phyloP scores from a whole-genome alignment of 1,140 invertebrate genomes.

The Schlechtendalia chinensis region DNA sequence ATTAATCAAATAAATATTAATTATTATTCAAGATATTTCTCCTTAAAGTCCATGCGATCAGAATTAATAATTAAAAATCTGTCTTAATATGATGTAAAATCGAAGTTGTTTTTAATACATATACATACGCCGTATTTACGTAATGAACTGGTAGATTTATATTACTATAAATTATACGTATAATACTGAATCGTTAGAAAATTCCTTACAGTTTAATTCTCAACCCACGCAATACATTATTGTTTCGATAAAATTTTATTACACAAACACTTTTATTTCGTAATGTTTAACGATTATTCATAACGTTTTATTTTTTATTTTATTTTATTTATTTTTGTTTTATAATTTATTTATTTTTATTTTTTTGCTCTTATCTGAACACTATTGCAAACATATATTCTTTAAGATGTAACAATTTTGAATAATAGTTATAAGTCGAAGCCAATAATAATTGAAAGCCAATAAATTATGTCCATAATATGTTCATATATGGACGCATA shows the following conservation, averaged over 20 bases:
- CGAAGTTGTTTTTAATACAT: no score
- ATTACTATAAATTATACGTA: no score
- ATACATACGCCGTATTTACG: no score
- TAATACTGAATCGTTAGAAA: neutral
- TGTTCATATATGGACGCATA: neutral
- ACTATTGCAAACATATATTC: neutral
- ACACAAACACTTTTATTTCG: neutral
- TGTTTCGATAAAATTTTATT: neutral
- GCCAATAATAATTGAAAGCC: conserved; percentile 5
- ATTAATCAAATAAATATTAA: no score
- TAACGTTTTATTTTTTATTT: neutral
- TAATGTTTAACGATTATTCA: neutral
- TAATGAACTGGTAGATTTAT: no score
- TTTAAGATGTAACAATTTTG: neutral
- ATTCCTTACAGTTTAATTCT: neutral
- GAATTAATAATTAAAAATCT: no score
- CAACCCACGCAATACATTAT: neutral
- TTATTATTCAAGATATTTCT: neutral
- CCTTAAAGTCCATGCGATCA: no score
- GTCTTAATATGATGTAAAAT: no score
- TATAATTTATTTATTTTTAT: neutral
- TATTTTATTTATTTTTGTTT: neutral
- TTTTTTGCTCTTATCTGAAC: neutral
- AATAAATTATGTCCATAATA: neutral
- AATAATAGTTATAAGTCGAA: neutral